Conservation (phyloP, 2,113 vertebrate genomes). For the Spea bombifrons region DNA sequence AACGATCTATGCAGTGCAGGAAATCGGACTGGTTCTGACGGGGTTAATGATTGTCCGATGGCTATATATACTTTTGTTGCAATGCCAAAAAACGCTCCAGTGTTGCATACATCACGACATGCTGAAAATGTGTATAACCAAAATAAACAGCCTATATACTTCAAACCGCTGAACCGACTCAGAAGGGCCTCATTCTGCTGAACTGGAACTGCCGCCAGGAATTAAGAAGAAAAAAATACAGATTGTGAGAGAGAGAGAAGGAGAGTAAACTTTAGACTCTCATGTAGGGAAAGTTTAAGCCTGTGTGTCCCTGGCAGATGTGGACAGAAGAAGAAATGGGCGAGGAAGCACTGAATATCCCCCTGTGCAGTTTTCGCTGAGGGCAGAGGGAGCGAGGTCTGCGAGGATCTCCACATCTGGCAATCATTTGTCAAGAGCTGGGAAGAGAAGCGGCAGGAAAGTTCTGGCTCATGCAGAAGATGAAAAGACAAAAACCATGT, state of each 20-base stretch:
- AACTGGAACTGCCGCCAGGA: constrained; percentile 62
- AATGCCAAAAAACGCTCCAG: background rate
- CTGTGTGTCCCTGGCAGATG: constrained; percentile 85
- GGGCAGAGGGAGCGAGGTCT: constrained; percentile 66
- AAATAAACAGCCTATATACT: constrained; percentile 55
- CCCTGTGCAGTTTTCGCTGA: constrained; percentile 73
- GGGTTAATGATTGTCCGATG: background rate
- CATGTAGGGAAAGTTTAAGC: constrained; percentile 75
- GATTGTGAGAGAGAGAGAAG: constrained; percentile 50
- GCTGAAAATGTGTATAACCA: constrained; percentile 54
- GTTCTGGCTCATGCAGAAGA: constrained; percentile 88
- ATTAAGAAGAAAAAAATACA: constrained; percentile 30
- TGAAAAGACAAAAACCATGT: constrained; percentile 97
- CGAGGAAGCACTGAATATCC: constrained; percentile 77
- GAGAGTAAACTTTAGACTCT: constrained; percentile 77
- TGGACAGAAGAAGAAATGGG: constrained; percentile 82
- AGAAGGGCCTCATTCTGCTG: constrained; percentile 68
- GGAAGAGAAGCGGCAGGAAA: constrained; percentile 94
- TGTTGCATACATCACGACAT: constrained; percentile 12
- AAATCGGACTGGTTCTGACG: background rate
- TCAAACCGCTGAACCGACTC: constrained; percentile 54
- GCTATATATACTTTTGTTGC: constrained; percentile 8
- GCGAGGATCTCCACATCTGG: constrained; percentile 90
- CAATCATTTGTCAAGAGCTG: constrained; percentile 94
- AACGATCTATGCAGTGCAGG: no score